phyloP scores from a whole-genome alignment of 2,113 vertebrate genomes.

The Carollia perspicillata region DNA sequence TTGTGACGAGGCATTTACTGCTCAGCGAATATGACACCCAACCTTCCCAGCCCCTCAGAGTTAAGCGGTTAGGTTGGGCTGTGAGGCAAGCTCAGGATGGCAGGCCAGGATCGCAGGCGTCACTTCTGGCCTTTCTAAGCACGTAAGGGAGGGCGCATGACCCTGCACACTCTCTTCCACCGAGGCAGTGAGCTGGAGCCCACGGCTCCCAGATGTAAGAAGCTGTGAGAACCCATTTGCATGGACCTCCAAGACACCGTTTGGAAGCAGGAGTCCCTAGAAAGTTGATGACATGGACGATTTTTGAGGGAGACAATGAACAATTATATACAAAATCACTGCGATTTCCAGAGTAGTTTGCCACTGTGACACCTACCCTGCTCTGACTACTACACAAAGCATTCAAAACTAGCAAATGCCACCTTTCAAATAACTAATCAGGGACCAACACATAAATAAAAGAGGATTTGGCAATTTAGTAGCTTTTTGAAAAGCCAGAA shows the following conservation, averaged over 20 bases:
- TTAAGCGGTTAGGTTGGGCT: neutral
- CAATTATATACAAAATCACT: neutral
- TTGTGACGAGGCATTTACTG: neutral
- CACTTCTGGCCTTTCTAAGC: neutral
- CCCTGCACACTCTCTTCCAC: rapidly evolving
- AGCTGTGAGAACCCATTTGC: neutral
- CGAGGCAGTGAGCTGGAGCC: neutral
- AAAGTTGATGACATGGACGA: neutral
- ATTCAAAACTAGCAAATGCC: neutral
- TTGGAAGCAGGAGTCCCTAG: neutral
- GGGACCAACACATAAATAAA: neutral
- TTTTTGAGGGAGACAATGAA: neutral
- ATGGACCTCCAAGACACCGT: neutral
- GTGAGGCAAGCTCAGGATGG: neutral
- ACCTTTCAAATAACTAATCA: neutral
- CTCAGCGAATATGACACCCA: neutral
- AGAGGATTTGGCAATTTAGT: neutral
- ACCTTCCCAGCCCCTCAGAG: neutral
- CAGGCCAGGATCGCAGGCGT: neutral
- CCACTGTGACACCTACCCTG: rapidly evolving
- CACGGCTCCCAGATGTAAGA: rapidly evolving
- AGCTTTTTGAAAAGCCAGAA: neutral
- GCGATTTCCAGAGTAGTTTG: neutral
- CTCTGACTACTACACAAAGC: neutral
- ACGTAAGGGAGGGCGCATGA: rapidly evolving